A percentile compares a stretch with the other conserved stretches of the same genome.
Conservation (phyloP, 2,888 invertebrate genomes). For the Pyrrhosoma nymphula region DNA sequence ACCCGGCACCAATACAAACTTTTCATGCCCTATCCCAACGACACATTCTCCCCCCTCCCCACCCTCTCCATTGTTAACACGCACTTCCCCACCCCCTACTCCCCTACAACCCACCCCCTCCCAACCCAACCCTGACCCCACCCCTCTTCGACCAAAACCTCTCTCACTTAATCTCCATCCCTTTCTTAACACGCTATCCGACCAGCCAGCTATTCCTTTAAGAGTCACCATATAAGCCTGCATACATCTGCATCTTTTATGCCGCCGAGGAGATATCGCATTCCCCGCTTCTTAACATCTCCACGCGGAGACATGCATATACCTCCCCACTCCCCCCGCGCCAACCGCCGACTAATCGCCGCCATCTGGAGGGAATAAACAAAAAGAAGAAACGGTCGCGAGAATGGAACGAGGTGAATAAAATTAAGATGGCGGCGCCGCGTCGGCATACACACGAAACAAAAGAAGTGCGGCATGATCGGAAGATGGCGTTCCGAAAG, state of each 20-base stretch:
- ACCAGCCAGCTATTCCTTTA: conserved; percentile 59
- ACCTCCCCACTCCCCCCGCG: neutral
- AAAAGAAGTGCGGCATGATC: conserved; percentile 42
- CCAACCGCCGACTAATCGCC: conserved; percentile 42
- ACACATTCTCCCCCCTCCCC: neutral
- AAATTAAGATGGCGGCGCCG: conserved; percentile 61
- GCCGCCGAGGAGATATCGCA: conserved; percentile 33
- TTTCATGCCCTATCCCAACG: conserved; percentile 16
- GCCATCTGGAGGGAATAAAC: conserved; percentile 1
- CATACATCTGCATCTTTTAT: conserved; percentile 66
- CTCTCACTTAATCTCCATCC: conserved; percentile 32
- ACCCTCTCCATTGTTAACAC: neutral
- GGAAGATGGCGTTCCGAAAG: conserved; percentile 50
- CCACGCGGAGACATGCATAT: conserved; percentile 47
- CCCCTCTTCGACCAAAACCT: neutral
- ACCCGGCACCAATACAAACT: neutral
- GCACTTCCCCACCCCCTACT: neutral
- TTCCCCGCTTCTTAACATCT: conserved; percentile 52
- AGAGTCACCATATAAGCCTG: conserved; percentile 65
- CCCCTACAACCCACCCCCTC: neutral
- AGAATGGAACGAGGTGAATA: conserved; percentile 52
- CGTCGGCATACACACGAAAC: conserved; percentile 36
- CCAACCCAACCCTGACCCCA: neutral
- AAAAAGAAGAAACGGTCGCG: conserved; percentile 39
- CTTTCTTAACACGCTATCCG: conserved; percentile 57